These are phyloP conservation scores for Entomyzon cyanotis DNA, from an alignment of 2,113 vertebrate genomes.

Conservation along the genomic window DNA sequence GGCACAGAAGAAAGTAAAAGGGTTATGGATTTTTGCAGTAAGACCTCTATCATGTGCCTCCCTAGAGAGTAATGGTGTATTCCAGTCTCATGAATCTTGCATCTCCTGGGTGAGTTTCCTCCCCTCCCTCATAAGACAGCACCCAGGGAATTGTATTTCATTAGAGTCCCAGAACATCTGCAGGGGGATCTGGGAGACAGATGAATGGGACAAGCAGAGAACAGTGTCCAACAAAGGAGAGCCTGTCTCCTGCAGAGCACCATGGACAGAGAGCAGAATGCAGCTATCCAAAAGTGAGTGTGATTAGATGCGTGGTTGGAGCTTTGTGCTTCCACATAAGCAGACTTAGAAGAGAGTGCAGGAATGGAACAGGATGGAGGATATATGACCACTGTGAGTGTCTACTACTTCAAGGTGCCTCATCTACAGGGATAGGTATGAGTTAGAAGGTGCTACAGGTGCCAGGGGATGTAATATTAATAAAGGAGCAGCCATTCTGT, in stretches of 20 bases:
- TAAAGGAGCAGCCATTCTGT: not conserved
- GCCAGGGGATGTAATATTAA: not conserved
- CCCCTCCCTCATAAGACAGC: not conserved
- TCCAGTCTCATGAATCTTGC: not conserved
- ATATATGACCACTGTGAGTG: not conserved
- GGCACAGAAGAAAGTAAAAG: not conserved
- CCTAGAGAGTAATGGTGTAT: not conserved
- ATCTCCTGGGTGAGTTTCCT: not conserved
- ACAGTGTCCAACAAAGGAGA: not conserved
- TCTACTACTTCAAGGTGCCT: accelerated
- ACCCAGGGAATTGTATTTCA: accelerated
- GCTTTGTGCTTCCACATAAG: not conserved
- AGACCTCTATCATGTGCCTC: not conserved
- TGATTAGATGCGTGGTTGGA: not conserved
- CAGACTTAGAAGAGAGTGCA: not conserved
- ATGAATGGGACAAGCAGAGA: not conserved
- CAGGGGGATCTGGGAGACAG: not conserved
- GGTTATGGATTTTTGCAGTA: not conserved
- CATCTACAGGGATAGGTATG: not conserved
- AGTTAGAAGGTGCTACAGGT: not conserved
- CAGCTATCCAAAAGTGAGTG: not conserved
- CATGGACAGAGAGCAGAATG: not conserved
- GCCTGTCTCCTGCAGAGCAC: not conserved
- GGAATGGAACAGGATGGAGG: not conserved
- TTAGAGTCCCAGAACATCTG: not conserved